Percentiles rank a stretch among this genome's conserved stretches.
These are phyloP conservation scores for Vanessa tameamea DNA, from an alignment of 1,140 invertebrate genomes.

Conservation along the genomic window DNA sequence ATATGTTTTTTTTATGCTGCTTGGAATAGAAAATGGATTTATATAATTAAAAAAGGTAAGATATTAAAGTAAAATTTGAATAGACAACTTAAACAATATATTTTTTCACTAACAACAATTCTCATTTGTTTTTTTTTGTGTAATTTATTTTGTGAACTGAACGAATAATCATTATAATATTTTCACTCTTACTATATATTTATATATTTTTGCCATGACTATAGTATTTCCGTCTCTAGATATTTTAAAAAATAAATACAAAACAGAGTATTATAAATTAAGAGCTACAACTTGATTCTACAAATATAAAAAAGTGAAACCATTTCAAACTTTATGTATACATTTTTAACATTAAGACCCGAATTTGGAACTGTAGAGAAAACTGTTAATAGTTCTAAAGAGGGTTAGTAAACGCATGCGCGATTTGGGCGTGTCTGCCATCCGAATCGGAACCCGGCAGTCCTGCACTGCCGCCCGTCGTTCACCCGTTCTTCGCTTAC, in stretches of 20 bases:
- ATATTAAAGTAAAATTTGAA: neutral
- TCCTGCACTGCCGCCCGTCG: constrained; percentile 50
- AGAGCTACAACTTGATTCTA: too few relatives aligned
- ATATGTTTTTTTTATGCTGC: neutral
- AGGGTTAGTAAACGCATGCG: constrained; percentile 65
- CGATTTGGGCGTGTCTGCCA: constrained; percentile 69
- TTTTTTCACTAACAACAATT: too few relatives aligned
- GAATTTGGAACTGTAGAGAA: constrained; percentile 11
- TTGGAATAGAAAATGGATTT: neutral
- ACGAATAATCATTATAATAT: too few relatives aligned
- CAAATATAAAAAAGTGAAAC: too few relatives aligned
- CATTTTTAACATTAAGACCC: constrained; percentile 4
- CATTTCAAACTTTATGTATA: neutral
- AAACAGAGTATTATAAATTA: too few relatives aligned
- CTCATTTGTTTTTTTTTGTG: too few relatives aligned
- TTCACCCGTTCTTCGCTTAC: constrained; percentile 38
- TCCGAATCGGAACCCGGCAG: constrained; percentile 54
- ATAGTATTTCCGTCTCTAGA: too few relatives aligned
- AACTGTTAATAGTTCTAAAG: constrained; percentile 16
- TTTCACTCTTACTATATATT: too few relatives aligned
- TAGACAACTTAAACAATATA: too few relatives aligned
- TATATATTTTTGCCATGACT: too few relatives aligned
- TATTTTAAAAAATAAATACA: too few relatives aligned
- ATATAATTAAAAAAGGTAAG: constrained; percentile 4
- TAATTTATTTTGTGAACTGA: too few relatives aligned